phyloP scores from a whole-genome alignment of 2,888 invertebrate species.

The Papilio demoleus region DNA sequence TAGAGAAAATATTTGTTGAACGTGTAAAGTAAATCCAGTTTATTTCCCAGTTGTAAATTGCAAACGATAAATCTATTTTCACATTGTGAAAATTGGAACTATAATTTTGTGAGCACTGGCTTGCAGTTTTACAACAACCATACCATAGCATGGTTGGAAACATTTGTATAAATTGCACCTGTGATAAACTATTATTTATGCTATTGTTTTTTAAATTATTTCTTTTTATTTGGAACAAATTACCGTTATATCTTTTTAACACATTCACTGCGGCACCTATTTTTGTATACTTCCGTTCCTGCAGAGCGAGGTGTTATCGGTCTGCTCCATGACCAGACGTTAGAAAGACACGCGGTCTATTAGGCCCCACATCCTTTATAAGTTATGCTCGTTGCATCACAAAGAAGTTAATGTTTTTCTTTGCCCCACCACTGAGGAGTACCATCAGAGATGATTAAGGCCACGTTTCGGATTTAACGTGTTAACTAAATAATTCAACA shows the following conservation, averaged over 20 bases:
- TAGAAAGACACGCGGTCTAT: too few species aligned
- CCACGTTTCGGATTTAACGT: too few species aligned
- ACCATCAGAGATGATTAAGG: too few species aligned
- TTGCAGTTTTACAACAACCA: slow-evolving; percentile 39
- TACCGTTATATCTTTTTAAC: not conserved
- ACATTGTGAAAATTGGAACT: slow-evolving; percentile 40
- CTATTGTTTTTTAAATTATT: slow-evolving; percentile 16
- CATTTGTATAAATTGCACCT: slow-evolving; percentile 38
- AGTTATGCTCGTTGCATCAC: too few species aligned
- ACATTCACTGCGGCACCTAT: too few species aligned
- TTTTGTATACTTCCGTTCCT: too few species aligned
- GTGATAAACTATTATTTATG: slow-evolving; percentile 39
- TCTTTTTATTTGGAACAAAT: slow-evolving; percentile 24
- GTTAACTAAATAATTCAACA: too few species aligned
- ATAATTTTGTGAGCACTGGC: slow-evolving; percentile 37
- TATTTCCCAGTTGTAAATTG: slow-evolving; percentile 33
- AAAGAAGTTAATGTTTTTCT: too few species aligned
- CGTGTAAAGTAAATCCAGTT: slow-evolving; percentile 30
- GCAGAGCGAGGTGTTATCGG: too few species aligned
- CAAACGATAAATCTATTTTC: slow-evolving; percentile 39
- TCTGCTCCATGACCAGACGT: too few species aligned
- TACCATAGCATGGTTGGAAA: slow-evolving; percentile 30
- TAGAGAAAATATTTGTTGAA: slow-evolving; percentile 27
- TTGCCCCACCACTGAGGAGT: too few species aligned
- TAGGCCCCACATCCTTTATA: too few species aligned